Evolutionary conservation across 2,113 vertebrate genomes (phyloP).

Genomic region (Poeciliopsis prolifica): DNA sequence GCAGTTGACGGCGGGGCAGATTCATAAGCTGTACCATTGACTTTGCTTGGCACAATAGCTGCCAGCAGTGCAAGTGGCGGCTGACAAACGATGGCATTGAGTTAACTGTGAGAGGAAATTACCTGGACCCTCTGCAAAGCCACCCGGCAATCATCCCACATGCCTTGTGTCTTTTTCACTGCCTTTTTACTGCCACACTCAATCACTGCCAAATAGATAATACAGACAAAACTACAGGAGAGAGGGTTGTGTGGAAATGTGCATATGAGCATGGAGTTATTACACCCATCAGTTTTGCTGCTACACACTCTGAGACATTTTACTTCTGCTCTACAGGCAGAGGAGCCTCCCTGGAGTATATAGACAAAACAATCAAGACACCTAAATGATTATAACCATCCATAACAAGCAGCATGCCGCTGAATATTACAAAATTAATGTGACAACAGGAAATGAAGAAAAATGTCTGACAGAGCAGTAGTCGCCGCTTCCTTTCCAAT

Average conservation of each 20-base stretch:
- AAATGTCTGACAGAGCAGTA: constrained; percentile 32
- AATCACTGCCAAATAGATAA: constrained; percentile 75
- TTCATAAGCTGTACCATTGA: constrained; percentile 75
- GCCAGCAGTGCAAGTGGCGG: constrained; percentile 69
- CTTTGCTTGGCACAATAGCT: constrained; percentile 77
- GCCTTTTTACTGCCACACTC: constrained; percentile 74
- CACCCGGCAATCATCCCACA: constrained; percentile 72
- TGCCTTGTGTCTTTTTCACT: constrained; percentile 64
- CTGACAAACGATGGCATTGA: constrained; percentile 74
- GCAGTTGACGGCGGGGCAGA: constrained; percentile 65
- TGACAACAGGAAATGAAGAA: constrained; percentile 34
- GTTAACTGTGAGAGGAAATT: constrained; percentile 76
- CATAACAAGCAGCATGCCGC: constrained; percentile 30
- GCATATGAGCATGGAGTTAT: constrained; percentile 53
- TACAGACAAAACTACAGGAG: constrained; percentile 52
- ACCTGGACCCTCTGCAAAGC: constrained; percentile 64
- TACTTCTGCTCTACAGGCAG: constrained; percentile 44
- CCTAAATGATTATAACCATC: constrained; percentile 51
- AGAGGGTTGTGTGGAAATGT: constrained; percentile 43
- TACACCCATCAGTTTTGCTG: constrained; percentile 55
- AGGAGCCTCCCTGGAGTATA: constrained; percentile 38
- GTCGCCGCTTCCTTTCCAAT: constrained; percentile 53
- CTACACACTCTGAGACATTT: constrained; percentile 33
- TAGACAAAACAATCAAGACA: constrained; percentile 42
- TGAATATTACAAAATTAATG: constrained; percentile 51